phyloP scores from a whole-genome alignment of 1,140 invertebrate genomes.

The Apis laboriosa region DNA sequence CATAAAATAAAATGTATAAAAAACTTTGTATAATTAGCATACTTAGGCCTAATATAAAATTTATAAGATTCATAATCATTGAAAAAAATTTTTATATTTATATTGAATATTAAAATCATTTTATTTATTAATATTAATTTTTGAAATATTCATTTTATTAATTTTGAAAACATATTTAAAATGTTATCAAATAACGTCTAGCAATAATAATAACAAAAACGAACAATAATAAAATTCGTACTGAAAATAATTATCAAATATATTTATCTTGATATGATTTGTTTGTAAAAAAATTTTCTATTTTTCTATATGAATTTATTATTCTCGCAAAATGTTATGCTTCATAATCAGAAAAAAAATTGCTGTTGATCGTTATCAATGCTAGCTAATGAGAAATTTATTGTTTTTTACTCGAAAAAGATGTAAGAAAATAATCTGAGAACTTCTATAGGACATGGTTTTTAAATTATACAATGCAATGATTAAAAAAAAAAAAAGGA shows the following conservation, averaged over 20 bases:
- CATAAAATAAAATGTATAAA: neutral
- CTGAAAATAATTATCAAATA: neutral
- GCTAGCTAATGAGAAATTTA: neutral
- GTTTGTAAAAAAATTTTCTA: slow-evolving; percentile 48
- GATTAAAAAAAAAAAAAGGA: neutral
- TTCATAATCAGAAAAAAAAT: slow-evolving; percentile 28
- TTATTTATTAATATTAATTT: neutral
- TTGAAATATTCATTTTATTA: neutral
- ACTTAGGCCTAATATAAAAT: neutral
- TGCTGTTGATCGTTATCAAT: slow-evolving; percentile 29
- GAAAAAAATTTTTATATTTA: neutral
- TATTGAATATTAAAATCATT: neutral
- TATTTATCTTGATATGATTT: slow-evolving; percentile 34
- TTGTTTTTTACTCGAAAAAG: slow-evolving; percentile 30
- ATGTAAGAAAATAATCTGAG: neutral
- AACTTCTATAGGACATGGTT: neutral
- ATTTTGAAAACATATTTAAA: neutral
- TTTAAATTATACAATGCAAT: neutral
- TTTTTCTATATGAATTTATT: slow-evolving; percentile 34
- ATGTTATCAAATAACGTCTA: slow-evolving; percentile 28
- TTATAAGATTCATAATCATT: neutral
- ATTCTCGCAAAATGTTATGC: slow-evolving; percentile 29
- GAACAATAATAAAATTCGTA: slow-evolving; percentile 31
- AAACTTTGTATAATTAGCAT: neutral
- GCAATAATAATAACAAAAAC: slow-evolving; percentile 33